Conservation (phyloP, 2,113 vertebrate species). For the Pelecanoides urinatrix region DNA sequence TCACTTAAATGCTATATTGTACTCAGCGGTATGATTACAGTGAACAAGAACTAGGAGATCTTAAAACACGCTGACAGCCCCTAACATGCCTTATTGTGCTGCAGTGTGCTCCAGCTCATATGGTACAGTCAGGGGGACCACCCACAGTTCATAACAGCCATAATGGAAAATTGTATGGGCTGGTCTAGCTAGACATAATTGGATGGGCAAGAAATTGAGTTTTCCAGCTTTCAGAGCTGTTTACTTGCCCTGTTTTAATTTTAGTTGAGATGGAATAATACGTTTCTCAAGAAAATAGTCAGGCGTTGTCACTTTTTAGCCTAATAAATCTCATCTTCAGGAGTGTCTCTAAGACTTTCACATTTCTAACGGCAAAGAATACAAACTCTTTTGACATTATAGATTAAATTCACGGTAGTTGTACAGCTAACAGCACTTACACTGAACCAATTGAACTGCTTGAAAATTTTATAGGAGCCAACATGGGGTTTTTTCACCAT, state of each 20-base stretch:
- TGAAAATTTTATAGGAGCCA: not conserved
- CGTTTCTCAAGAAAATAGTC: not conserved
- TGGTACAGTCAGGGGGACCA: conserved; percentile 70
- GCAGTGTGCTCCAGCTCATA: conserved; percentile 50
- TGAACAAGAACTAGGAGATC: conserved; percentile 51
- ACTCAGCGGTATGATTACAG: not conserved
- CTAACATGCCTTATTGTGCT: conserved; percentile 63
- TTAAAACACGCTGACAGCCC: conserved; percentile 52
- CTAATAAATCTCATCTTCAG: conserved; percentile 18
- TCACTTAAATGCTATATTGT: not conserved
- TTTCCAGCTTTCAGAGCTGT: conserved; percentile 52
- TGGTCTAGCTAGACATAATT: conserved; percentile 68
- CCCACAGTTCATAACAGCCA: conserved; percentile 66
- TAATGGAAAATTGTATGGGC: conserved; percentile 71
- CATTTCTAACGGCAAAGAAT: not conserved
- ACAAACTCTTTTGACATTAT: not conserved
- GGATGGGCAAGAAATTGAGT: conserved; percentile 70
- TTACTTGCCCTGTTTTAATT: conserved; percentile 53
- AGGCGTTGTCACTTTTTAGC: not conserved
- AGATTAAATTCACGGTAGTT: not conserved
- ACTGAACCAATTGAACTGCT: not conserved
- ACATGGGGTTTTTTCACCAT: not conserved
- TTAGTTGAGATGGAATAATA: conserved; percentile 13
- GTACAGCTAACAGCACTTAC: not conserved
- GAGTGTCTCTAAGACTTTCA: not conserved